Percentiles rank a stretch among this genome's conserved stretches.
These are phyloP conservation scores for Hippoglossus hippoglossus DNA, from an alignment of 2,797 vertebrate genomes.

Conservation along the genomic window DNA sequence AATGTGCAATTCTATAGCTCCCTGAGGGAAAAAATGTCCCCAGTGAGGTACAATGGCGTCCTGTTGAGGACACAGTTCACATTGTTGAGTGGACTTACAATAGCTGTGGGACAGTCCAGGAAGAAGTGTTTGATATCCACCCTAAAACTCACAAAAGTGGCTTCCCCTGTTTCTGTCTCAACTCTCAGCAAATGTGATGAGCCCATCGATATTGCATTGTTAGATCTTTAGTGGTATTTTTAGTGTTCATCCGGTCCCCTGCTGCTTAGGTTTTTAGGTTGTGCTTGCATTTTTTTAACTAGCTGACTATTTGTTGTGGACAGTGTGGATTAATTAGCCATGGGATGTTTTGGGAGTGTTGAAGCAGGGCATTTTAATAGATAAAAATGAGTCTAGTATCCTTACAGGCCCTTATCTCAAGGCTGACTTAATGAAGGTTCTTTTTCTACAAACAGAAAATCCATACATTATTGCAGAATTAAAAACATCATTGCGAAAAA, in stretches of 20 bases:
- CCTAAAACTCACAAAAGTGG: conserved; percentile 15
- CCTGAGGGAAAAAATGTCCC: conserved; percentile 69
- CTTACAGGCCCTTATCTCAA: conserved; percentile 57
- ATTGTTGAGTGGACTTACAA: conserved; percentile 73
- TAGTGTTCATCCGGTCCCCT: conserved; percentile 12
- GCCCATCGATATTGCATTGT: conserved; percentile 26
- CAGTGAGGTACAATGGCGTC: conserved; percentile 74
- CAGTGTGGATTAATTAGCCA: conserved; percentile 69
- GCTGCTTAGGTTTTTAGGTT: conserved; percentile 42
- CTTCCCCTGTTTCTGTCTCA: not conserved
- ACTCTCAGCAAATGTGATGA: conserved; percentile 20
- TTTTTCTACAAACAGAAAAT: conserved; percentile 69
- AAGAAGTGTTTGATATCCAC: conserved; percentile 62
- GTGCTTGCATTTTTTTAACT: conserved; percentile 51
- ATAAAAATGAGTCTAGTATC: conserved; percentile 57
- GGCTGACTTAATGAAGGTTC: conserved; percentile 64
- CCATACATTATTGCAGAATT: conserved; percentile 39
- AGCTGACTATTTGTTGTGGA: conserved; percentile 56
- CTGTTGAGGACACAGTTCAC: conserved; percentile 81
- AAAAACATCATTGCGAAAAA: conserved; percentile 43
- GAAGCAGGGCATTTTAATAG: conserved; percentile 63
- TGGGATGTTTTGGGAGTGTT: conserved; percentile 61
- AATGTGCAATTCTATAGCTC: conserved; percentile 80
- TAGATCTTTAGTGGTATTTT: conserved; percentile 40
- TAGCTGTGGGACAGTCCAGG: conserved; percentile 47